Evolutionary conservation across 2,113 vertebrate genomes (phyloP).

Genomic region (Halichoeres trimaculatus): DNA sequence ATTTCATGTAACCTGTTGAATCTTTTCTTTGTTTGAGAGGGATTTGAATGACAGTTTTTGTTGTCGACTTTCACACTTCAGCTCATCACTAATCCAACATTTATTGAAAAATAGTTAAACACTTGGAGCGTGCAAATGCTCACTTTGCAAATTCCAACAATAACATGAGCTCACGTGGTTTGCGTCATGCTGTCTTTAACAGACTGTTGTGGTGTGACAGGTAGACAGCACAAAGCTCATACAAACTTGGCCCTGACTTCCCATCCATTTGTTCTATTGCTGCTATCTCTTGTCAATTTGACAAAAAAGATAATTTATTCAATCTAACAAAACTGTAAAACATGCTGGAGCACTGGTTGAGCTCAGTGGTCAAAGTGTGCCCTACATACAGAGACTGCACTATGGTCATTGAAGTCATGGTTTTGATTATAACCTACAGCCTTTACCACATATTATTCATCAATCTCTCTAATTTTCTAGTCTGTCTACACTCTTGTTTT

Average conservation of each 20-base stretch:
- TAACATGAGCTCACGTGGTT: conserved; percentile 5
- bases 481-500: no score
- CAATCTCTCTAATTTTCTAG: no score
- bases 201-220: background rate
- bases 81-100: conserved; percentile 50
- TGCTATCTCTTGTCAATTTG: background rate
- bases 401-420: no score
- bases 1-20: conserved; percentile 23
- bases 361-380: no score
- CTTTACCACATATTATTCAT: no score
- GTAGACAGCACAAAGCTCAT: background rate
- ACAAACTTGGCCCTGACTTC: background rate
- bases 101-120: conserved; percentile 50
- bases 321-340: no score
- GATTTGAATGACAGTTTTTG: conserved; percentile 42
- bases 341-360: no score
- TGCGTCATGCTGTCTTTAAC: conserved; percentile 6
- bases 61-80: conserved; percentile 36
- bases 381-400: no score
- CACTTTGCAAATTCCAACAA: conserved; percentile 14
- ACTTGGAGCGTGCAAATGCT: conserved; percentile 25
- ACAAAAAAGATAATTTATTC: no score
- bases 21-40: conserved; percentile 35
- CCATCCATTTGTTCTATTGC: background rate
- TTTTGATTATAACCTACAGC: no score